phyloP scores from a whole-genome alignment of 2,888 invertebrate species.

The Scrobipalpa costella region DNA sequence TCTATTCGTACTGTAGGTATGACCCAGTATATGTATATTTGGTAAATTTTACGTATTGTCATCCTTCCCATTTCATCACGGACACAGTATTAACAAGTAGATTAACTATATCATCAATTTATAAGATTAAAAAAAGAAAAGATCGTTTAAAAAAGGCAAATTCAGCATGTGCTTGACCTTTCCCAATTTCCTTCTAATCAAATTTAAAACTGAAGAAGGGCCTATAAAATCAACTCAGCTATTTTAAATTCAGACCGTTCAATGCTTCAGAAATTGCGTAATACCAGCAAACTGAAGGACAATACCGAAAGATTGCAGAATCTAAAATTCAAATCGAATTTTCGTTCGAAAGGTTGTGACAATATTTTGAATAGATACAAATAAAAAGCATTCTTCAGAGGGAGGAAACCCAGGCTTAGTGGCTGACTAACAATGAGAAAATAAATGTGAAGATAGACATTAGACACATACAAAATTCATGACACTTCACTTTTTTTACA shows the following conservation, averaged over 20 bases:
- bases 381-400: not conserved
- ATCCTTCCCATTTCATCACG: too few relatives aligned
- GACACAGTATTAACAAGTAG: too few relatives aligned
- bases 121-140: too few relatives aligned
- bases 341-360: not conserved
- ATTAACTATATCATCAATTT: too few relatives aligned
- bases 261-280: conserved; percentile 11
- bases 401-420: not conserved
- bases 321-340: conserved; percentile 20
- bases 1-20: too few relatives aligned
- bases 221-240: not conserved
- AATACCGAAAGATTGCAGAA: conserved; percentile 13
- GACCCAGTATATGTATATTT: too few relatives aligned
- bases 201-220: conserved; percentile 3
- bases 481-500: too few relatives aligned
- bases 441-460: too few relatives aligned
- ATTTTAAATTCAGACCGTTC: conserved; percentile 16
- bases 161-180: not conserved
- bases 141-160: too few relatives aligned
- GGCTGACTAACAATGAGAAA: too few relatives aligned
- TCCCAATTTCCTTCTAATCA: not conserved
- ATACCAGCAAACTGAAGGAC: not conserved
- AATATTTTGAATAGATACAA: conserved; percentile 8
- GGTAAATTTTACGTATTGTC: too few relatives aligned
- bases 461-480: too few relatives aligned